Percentiles rank a stretch among this genome's conserved stretches.
Evolutionary conservation across 2,888 invertebrate genomes (phyloP).

Genomic region (Synanthedon formicaeformis): DNA sequence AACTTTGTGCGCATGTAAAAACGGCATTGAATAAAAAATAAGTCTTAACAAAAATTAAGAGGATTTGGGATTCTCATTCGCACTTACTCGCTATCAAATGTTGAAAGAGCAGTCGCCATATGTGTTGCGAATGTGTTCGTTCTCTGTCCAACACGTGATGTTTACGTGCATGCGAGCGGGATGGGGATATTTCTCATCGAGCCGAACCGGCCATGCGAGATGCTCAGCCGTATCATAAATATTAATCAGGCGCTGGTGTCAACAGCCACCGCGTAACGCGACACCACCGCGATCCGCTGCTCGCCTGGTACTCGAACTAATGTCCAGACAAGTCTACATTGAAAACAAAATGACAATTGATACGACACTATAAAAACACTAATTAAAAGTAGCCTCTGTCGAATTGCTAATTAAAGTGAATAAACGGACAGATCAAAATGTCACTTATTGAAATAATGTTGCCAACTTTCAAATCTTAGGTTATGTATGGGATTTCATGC

Average conservation of each 20-base stretch:
- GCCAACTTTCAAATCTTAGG: too few relatives aligned
- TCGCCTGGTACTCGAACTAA: slow-evolving; percentile 53
- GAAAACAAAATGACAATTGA: neutral
- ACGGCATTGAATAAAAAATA: slow-evolving; percentile 19
- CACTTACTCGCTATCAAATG: slow-evolving; percentile 58
- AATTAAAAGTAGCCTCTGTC: too few relatives aligned
- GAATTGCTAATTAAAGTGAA: too few relatives aligned
- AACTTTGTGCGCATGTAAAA: neutral
- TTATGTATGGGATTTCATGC: too few relatives aligned
- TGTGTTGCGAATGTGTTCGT: slow-evolving; percentile 26
- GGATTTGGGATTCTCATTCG: slow-evolving; percentile 65
- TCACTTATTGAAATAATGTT: too few relatives aligned
- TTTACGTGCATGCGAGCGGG: slow-evolving; percentile 38
- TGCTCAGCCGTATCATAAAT: slow-evolving; percentile 70
- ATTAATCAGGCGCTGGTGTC: slow-evolving; percentile 72
- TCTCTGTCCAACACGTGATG: slow-evolving; percentile 29
- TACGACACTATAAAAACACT: neutral
- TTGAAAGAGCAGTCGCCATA: slow-evolving; percentile 49
- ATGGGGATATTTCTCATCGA: slow-evolving; percentile 56
- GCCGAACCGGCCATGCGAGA: slow-evolving; percentile 67
- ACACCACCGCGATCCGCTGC: slow-evolving; percentile 62
- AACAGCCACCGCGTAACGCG: slow-evolving; percentile 71
- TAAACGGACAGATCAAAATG: too few relatives aligned
- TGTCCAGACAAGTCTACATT: slow-evolving; percentile 23
- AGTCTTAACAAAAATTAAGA: slow-evolving; percentile 45